A percentile compares a stretch with the other conserved stretches of the same genome.
phyloP scores from a whole-genome alignment of 1,140 invertebrate species.

The Bombus soroeensis region DNA sequence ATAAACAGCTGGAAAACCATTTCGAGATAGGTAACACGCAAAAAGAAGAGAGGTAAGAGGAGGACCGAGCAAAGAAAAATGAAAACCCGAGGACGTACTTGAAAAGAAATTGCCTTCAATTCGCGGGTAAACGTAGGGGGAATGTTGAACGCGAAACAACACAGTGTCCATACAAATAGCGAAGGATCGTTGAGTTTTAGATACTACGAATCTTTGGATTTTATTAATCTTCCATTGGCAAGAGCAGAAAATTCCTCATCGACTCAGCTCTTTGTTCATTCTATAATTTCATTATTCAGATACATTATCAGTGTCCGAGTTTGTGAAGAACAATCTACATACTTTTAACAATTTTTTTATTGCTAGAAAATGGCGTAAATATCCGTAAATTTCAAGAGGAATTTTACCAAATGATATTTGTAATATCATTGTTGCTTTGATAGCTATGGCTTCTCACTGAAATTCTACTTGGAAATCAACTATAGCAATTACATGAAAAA shows the following conservation, averaged over 20 bases:
- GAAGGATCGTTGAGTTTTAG: neutral
- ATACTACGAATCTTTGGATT: neutral
- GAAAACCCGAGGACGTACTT: constrained; percentile 31
- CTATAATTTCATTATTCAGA: neutral
- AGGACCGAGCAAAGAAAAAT: constrained; percentile 29
- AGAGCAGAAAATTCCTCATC: too few species aligned
- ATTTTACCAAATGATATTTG: too few species aligned
- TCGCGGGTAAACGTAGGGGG: neutral
- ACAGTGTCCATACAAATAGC: neutral
- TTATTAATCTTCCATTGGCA: neutral
- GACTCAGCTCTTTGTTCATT: too few species aligned
- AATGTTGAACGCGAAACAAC: neutral
- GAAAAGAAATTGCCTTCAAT: constrained; percentile 30
- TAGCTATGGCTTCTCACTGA: too few species aligned
- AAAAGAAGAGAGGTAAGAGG: neutral
- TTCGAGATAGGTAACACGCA: constrained; percentile 30
- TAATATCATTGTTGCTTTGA: too few species aligned
- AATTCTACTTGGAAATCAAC: too few species aligned
- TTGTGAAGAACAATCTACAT: too few species aligned
- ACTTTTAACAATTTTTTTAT: too few species aligned
- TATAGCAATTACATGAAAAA: too few species aligned
- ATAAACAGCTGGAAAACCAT: constrained; percentile 46
- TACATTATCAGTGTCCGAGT: neutral
- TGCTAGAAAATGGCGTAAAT: too few species aligned
- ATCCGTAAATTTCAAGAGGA: too few species aligned